Base-by-base conservation (phyloP, 2,888 invertebrate species). In the Rhopalosiphum nymphaeae region DNA sequence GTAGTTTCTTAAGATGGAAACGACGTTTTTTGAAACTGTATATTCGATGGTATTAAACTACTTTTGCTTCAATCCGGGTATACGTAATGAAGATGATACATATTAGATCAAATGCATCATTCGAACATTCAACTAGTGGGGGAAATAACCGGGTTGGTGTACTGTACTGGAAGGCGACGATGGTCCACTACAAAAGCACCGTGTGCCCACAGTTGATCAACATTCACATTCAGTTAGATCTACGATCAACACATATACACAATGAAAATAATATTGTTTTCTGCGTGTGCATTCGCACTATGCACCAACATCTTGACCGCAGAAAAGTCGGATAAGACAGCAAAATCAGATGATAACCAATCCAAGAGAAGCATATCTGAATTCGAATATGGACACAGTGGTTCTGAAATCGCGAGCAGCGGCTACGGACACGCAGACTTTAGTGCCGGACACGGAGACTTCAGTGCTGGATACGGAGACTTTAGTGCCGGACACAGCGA, bases 341-440 rank as follows among this genome's bases (percentile, higher is more conserved):
- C 7, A 78, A 78, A 78, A 78, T 1, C 36, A 36, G 21, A 78
- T 21, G 36, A 78, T 7, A 95, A 95, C 92, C 96, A 96, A 95
- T 96, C 96, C 95, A 96, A 96, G 96, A 96, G 96, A 95, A 96
- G 96, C 95, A 29, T 46, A 0, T 46, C 49, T 3, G 49, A 96
- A 96, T 95, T 96, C 96, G 89, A 95, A 95, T 91, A 95, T 95
- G 49, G 95, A 95, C 36, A 21, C 3, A 36, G 36, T 0, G 21
- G 78, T 3, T 78, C 78, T 21, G 36, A 78, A 36, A 36, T 36
- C 36, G 9, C 36, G 1, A 78, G 7, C 3, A 9, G 36, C 2
- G 9, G 21, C 88, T 95, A 94, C 94, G 95, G 95, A 36, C 57
- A 53, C 44, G 84, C 89, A 29, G 16, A 21, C 36, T 94, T 21